A percentile compares a stretch with the other conserved stretches of the same genome.
phyloP scores from a whole-genome alignment of 2,888 invertebrate genomes.

The Tipula vernalis region DNA sequence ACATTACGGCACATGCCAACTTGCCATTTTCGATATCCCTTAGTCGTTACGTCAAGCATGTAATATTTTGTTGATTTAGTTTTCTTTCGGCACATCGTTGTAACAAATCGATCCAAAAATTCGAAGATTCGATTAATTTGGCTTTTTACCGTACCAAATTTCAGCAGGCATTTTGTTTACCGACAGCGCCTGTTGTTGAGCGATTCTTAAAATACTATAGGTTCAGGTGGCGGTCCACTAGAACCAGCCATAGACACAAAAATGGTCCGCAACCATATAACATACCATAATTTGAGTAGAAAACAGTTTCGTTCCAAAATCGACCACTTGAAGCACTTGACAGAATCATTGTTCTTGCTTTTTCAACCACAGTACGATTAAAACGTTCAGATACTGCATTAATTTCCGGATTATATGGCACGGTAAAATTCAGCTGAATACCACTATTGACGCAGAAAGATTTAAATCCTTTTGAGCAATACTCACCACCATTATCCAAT shows the following conservation, averaged over 20 bases:
- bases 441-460: too few species aligned
- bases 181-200: not conserved
- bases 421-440: too few species aligned
- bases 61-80: not conserved
- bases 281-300: not conserved
- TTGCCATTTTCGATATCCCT: not conserved
- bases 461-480: too few species aligned
- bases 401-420: too few species aligned
- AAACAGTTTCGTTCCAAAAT: too few species aligned
- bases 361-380: conserved; percentile 12
- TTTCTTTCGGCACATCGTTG: not conserved
- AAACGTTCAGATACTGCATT: too few species aligned
- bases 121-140: not conserved
- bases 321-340: not conserved
- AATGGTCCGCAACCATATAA: too few species aligned
- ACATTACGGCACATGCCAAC: not conserved
- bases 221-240: too few species aligned
- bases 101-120: not conserved
- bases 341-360: conserved; percentile 10
- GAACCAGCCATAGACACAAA: too few species aligned
- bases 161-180: too few species aligned
- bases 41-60: not conserved
- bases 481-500: too few species aligned
- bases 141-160: too few species aligned
- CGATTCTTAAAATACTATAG: not conserved